Evolutionary conservation across 2,888 invertebrate species (phyloP).

Genomic region (Priocnemis perturbator): DNA sequence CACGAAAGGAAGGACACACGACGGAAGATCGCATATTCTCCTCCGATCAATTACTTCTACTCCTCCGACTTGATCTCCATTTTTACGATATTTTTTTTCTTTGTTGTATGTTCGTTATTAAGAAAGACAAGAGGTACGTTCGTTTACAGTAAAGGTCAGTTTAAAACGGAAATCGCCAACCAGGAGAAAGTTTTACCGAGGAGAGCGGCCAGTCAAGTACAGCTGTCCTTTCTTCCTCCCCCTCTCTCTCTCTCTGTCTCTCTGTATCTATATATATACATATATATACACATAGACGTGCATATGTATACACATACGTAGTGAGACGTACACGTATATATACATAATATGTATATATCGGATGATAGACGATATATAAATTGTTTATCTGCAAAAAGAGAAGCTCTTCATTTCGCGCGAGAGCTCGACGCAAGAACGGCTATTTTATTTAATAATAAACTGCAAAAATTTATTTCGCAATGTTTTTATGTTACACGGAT

Average conservation of each 20-base stretch:
- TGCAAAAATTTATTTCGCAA: slow-evolving; percentile 54
- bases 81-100: background rate
- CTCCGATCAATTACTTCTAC: slow-evolving; percentile 11
- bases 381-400: slow-evolving; percentile 23
- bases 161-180: slow-evolving; percentile 25
- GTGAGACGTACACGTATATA: no score
- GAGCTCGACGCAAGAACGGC: no score
- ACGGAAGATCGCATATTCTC: background rate
- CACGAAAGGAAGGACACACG: slow-evolving; percentile 2
- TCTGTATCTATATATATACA: slow-evolving; percentile 24
- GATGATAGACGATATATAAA: no score
- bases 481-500: slow-evolving; percentile 61
- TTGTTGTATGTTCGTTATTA: slow-evolving; percentile 15
- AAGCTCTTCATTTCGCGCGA: slow-evolving; percentile 28
- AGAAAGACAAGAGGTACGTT: slow-evolving; percentile 50
- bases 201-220: background rate
- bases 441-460: slow-evolving; percentile 45
- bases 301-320: background rate
- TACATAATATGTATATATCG: no score
- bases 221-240: background rate
- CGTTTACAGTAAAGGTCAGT: slow-evolving; percentile 32
- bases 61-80: slow-evolving; percentile 7
- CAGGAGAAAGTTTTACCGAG: slow-evolving; percentile 15
- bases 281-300: background rate
- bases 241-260: background rate